Conservation (phyloP, 2,888 invertebrate genomes). For the Trichogramma dendrolimi region DNA sequence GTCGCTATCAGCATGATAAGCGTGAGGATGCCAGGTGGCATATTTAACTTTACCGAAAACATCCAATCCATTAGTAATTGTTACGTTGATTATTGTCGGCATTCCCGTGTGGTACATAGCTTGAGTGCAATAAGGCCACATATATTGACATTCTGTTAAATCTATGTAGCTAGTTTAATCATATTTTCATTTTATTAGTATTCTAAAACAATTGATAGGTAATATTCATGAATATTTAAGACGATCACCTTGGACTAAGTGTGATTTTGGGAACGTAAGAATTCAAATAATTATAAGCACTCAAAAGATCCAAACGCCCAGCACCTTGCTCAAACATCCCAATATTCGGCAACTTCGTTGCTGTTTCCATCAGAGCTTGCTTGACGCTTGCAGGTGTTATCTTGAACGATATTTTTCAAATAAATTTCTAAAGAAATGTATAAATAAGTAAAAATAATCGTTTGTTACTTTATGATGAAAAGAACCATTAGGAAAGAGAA, state of each 20-base stretch:
- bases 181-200: constrained; percentile 31
- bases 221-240: neutral
- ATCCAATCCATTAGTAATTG: constrained; percentile 88
- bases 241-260: constrained; percentile 50
- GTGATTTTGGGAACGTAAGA: constrained; percentile 60
- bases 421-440: constrained; percentile 11
- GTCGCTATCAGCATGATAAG: constrained; percentile 72
- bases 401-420: constrained; percentile 27
- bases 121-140: constrained; percentile 99
- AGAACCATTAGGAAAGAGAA: constrained; percentile 47
- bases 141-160: constrained; percentile 90
- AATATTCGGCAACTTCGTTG: constrained; percentile 74
- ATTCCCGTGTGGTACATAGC: constrained; percentile 83
- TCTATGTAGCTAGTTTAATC: constrained; percentile 72
- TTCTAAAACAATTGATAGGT: neutral
- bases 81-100: constrained; percentile 88
- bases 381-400: constrained; percentile 92
- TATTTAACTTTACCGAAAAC: constrained; percentile 73
- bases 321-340: constrained; percentile 98
- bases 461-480: neutral
- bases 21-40: constrained; percentile 84
- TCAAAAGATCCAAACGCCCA: constrained; percentile 85
- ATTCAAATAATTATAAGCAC: constrained; percentile 71
- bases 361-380: constrained; percentile 89
- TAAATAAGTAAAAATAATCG: constrained; percentile 38